Base-by-base conservation (phyloP, 2,797 vertebrate genomes). In the Gallinago nigripennis region DNA sequence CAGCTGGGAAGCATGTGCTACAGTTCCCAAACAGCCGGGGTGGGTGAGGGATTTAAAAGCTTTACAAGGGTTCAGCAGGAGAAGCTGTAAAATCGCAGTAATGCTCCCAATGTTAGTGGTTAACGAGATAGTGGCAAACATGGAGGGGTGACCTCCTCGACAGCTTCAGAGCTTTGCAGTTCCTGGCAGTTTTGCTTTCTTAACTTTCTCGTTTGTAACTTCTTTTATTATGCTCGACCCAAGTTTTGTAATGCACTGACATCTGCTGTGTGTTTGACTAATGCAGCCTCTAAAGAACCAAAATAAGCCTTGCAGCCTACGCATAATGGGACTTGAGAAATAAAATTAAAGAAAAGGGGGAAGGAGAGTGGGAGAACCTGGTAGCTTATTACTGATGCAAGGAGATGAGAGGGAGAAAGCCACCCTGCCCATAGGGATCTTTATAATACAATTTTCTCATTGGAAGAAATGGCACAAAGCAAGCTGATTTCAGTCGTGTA, bases 251-350 rank as follows among this genome's bases (percentile, higher is more conserved):
- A 96, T 1, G 96, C 93, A 96, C 96, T 97, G 96, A 97, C 95
- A 97, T 97, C 97, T 97, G 95, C 97, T 97, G 95, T 95, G 94
- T 95, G 94, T 93, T 97, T 88, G 77, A 83, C 95, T 85, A 79
- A 92, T 20, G 33, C 78, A 96, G 77, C 48, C 82, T 4, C 56
- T 54, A 9, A 69, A 75, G 82, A 61, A 11, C 63, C 21, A 41
- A 64, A 43, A 31, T 2, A 4, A 81, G 43, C 64, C 63, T 37
- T 45, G 58, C 68, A 92, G 75, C 70, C 71, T 12, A 1, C 0
- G 2, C 35, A 4, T 33, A 37, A 41, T 0, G 0, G 75, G 37
- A 39, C 64, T 94, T 6, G 6, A 56, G 82, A 69, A 89, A 66
- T 27, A 33, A 17, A 33, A 33, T 30, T 27, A 13, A 43, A 81